Evolutionary conservation across 2,888 invertebrate genomes (phyloP).

Genomic region (Allolobophora icterica): DNA sequence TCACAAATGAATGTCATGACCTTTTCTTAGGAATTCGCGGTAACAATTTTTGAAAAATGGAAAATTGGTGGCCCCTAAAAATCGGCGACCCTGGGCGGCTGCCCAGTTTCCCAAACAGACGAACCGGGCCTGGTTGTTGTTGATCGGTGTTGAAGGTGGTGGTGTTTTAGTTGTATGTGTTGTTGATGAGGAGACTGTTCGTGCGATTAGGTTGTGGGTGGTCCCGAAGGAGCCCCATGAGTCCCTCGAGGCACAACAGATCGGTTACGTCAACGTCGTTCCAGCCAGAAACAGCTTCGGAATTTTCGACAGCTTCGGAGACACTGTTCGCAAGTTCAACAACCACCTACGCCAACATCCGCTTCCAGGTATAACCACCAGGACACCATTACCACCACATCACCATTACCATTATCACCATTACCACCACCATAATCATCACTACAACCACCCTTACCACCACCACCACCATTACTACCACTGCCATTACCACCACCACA

Average conservation of each 20-base stretch:
- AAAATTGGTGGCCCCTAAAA: no score
- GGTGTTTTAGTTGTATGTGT: not conserved
- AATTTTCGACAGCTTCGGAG: slow-evolving; percentile 51
- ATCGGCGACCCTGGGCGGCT: no score
- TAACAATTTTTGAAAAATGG: no score
- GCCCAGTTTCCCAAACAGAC: no score
- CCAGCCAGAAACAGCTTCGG: slow-evolving; percentile 48
- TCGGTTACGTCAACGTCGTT: slow-evolving; percentile 51
- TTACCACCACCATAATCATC: slow-evolving; percentile 18
- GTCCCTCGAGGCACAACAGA: slow-evolving; percentile 48
- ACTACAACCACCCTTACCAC: not conserved
- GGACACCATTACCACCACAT: not conserved
- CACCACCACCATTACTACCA: not conserved
- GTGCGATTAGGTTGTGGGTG: slow-evolving; percentile 48
- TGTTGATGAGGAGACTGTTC: not conserved
- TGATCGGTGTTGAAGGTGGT: not conserved
- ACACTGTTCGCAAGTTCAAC: slow-evolving; percentile 50
- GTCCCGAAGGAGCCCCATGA: slow-evolving; percentile 45
- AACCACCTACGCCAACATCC: slow-evolving; percentile 47
- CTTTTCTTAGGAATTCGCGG: no score
- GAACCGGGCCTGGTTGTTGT: no score
- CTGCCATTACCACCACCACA: not conserved
- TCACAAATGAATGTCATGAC: no score
- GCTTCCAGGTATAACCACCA: slow-evolving; percentile 46
- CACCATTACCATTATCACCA: slow-evolving; percentile 26